Base-by-base conservation (phyloP, 37 sponge, comb jelly and placozoan species). In the Ephydatia muelleri region DNA sequence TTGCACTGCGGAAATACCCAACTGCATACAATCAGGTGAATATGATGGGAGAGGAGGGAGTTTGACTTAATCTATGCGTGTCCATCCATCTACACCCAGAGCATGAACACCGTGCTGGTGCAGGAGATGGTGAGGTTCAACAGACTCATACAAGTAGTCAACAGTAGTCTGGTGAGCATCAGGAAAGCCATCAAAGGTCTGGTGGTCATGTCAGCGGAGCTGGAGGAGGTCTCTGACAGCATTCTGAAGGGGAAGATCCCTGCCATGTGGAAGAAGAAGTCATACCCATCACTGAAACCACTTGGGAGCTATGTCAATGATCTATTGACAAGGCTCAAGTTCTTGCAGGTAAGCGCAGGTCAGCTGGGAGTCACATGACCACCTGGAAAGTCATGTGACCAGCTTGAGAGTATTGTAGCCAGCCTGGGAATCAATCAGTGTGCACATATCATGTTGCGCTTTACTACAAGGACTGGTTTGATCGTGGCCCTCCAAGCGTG, bases 81-180 rank as follows among this genome's bases (percentile, higher is more conserved):
- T n/a, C n/a, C n/a, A n/a, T n/a, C n/a, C n/a, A n/a, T n/a, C n/a
- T n/a, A n/a, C n/a, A n/a, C 67, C 21, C 73, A 97, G 94, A 99
- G 99, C 68, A 99, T 99, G 99, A 99, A 99, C 88, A 99, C 99
- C 72, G 99, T 99, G 14, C 86, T 99, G 64, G 99, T 99, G 32
- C 99, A 99, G 71, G 99, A 99, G 85, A 99, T 99, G 99, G 97
- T 93, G 34, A 81, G 99, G 37, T 99, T 99, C 90, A 99, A 99
- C 66, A 82, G 96, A n/a, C 87, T 99, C 38, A 94, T 88, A 0
- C 49, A 68, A 6, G 91, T 88, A 16, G 99, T 99, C 28, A 84
- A 91, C 29, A 43, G 83, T 69, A 88, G 87, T 43, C 90, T 99
- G 34, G 70, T 87, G 78, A 99, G 95, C 86, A 89, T 99, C n/a